phyloP scores from a whole-genome alignment of 2,113 vertebrate genomes.

The Pelvicachromis taeniatus region DNA sequence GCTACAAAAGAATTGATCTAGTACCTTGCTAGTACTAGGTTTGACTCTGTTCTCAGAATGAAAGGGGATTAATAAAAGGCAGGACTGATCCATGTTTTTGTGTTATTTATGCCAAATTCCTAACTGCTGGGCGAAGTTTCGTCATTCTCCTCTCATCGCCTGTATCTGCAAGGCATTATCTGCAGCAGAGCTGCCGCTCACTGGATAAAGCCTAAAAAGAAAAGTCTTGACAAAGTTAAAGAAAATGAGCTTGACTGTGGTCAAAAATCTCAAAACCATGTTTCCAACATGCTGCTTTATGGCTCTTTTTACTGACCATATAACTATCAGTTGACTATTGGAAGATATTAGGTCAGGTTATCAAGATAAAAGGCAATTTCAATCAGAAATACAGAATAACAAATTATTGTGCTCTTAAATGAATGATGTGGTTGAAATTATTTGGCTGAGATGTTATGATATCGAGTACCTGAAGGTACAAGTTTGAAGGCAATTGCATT shows the following conservation, averaged over 20 bases:
- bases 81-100: not conserved
- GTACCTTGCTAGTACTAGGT: not conserved
- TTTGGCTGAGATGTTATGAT: not conserved
- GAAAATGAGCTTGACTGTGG: not conserved
- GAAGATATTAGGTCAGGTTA: not conserved
- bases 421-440: not conserved
- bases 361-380: rapidly evolving
- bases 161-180: not conserved
- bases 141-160: not conserved
- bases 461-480: not conserved
- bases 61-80: not conserved
- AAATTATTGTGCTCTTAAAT: not conserved
- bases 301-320: not conserved
- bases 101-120: not conserved
- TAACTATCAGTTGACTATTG: not conserved
- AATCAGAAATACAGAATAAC: not conserved
- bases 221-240: not conserved
- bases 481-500: not conserved
- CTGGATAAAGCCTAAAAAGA: not conserved
- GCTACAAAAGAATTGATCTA: not conserved
- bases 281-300: rapidly evolving
- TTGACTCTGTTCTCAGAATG: not conserved
- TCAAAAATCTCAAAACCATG: not conserved
- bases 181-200: not conserved
- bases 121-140: not conserved